Conservation (phyloP, 2,113 vertebrate species). For the Anoura caudifer region DNA sequence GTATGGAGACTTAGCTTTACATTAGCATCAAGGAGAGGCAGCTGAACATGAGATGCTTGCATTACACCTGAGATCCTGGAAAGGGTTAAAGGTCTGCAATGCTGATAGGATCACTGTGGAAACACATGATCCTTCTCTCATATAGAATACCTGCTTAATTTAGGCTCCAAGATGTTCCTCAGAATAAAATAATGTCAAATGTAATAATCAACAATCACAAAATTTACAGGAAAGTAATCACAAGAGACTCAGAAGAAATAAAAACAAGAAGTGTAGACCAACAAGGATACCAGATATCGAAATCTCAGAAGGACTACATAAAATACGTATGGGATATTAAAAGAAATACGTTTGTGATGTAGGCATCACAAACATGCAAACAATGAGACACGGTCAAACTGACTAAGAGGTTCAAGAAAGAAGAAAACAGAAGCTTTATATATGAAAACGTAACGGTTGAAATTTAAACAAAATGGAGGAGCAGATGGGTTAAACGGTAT, state of each 20-base stretch:
- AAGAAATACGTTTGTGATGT: too few relatives aligned
- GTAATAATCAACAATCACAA: neutral
- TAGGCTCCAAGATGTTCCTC: neutral
- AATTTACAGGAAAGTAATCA: neutral
- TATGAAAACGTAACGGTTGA: neutral
- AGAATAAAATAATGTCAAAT: neutral
- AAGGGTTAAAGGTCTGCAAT: neutral
- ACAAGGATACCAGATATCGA: neutral
- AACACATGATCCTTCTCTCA: neutral
- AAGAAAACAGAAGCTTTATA: neutral
- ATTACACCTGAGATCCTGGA: neutral
- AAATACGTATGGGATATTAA: neutral
- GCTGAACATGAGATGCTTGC: neutral
- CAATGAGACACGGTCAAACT: neutral
- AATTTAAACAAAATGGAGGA: neutral
- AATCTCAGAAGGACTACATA: neutral
- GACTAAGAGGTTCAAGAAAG: neutral
- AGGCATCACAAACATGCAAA: neutral
- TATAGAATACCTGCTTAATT: neutral
- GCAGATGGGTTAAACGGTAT: neutral
- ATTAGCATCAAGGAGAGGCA: neutral
- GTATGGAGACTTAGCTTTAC: neutral
- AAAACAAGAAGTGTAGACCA: neutral
- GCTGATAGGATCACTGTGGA: neutral
- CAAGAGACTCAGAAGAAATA: neutral